Base-by-base conservation (phyloP, 2,797 vertebrate genomes). In the Crax fasciolata region DNA sequence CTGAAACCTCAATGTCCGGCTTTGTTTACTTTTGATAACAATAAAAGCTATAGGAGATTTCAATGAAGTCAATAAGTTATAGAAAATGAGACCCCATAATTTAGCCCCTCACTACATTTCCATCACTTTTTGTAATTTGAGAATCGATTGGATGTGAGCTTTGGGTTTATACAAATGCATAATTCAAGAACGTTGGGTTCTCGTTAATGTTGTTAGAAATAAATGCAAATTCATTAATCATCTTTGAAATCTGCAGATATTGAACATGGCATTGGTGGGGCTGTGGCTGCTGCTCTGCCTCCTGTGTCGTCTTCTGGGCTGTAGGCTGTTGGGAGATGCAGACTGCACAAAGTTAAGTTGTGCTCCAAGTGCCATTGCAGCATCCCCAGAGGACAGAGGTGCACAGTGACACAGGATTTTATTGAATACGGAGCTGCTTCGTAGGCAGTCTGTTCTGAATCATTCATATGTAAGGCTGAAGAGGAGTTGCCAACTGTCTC, bases 401-500 rank as follows among this genome's bases (percentile, higher is more conserved):
- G 12, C 1, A 0, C 0, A 0, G 6, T 55, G 59, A 24, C 9
- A 1, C 11, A 44, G 49, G 35, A 7, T 67, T 7, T 57, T 87
- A 24, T 21, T 28, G 41, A 54, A 38, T 18, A 4, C 3, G 4
- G 11, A 48, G 21, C 35, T 57, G 0, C 28, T 84, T 41, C 54
- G 38, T 67, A 73, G 44, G 38, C 49, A n/a, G 0, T 51, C 38
- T 32, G 13, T 3, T 87, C 44, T 77, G 59, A 71, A 16, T 89
- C 19, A 1, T 38, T 63, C 18, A 4, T 67, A 10, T 46, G 13
- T n/a, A 51, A 76, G 57, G 46, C 44, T 65, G 57, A 79, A 72
- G 83, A 72, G 30, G 28, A 30, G 10, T 48, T 92, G 39, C 30
- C 62, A 81, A 0, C 11, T 61, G 1, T 27, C n/a, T 63, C 41